Evolutionary conservation across 2,888 invertebrate species (phyloP), one percentile per base, ranked within the genome.

Genomic region (Sarcophaga rosellei): DNA sequence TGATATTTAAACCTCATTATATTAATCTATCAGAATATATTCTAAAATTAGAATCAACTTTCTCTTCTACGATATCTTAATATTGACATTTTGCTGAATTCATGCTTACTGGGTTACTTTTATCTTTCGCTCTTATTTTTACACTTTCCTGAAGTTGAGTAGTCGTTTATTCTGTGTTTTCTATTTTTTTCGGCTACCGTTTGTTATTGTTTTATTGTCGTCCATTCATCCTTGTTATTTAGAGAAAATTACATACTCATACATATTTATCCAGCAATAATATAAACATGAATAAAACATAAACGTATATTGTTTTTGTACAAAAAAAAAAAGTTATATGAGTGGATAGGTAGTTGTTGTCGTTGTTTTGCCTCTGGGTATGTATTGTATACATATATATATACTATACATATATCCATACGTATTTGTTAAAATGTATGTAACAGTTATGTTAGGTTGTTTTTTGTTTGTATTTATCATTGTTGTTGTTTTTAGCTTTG

Each of bases 401-500:
- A 68, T 69, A 17, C 53, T n/a, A 15, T 45, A 20, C 1, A 45
- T 45, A 45, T 15, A 12, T 68, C 0, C n/a, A n/a, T 10, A 61
- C 6, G n/a, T 61, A n/a, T 61, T 17, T 61, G 21, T 61, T 10
- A 20, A 61, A 61, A 57, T 66, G 53, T 53, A 15, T 53, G 53
- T 53, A 53, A 53, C 17, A 53, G 17, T 53, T 53, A 47, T 47
- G 11, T 53, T 53, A n/a, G n/a, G 0, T 53, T 2, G 1, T 53
- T 12, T 15, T 53, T 53, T 12, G 12, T 53, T 53, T 53, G 17
- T 53, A 15, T 53, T 53, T 44, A 17, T 73, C 35, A 61, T 53
- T 53, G 15, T 69, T 53, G 15, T 69, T 59, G 79, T 20, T 74
- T 80, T 81, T 70, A 47, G 59, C 59, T 20, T 73, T 73, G 73